A percentile compares a stretch with the other conserved stretches of the same genome.
These are phyloP conservation scores for Cryptosula pallasiana DNA, from an alignment of 2,888 invertebrate species.

Conservation along the genomic window DNA sequence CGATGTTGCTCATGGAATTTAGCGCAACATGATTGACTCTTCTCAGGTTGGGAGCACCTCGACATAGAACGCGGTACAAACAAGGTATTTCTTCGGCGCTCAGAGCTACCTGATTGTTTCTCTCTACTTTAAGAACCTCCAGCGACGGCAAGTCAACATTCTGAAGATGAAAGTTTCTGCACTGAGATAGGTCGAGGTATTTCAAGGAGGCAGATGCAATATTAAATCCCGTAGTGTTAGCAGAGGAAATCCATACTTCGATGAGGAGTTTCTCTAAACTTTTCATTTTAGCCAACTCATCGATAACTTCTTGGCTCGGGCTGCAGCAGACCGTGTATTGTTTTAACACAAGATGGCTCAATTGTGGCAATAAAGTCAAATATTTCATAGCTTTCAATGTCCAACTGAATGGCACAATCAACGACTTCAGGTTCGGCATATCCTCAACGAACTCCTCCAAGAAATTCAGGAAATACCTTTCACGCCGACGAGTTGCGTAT, in stretches of 20 bases:
- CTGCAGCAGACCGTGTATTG: conserved; percentile 45
- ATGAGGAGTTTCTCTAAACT: conserved; percentile 38
- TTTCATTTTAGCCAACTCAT: conserved; percentile 35
- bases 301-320: conserved; percentile 38
- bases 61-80: conserved; percentile 39
- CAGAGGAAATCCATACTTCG: conserved; percentile 45
- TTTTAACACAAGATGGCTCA: conserved; percentile 42
- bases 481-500: conserved; percentile 39
- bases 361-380: conserved; percentile 37
- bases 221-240: conserved; percentile 38
- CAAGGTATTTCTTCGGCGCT: conserved; percentile 41
- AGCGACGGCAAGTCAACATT: conserved; percentile 39
- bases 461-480: conserved; percentile 41
- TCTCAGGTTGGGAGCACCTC: conserved; percentile 40
- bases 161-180: conserved; percentile 45
- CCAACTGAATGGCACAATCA: conserved; percentile 51
- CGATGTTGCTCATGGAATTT: conserved; percentile 30
- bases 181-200: conserved; percentile 47
- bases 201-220: conserved; percentile 39
- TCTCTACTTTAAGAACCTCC: conserved; percentile 36
- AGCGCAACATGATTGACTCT: conserved; percentile 44
- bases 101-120: conserved; percentile 44
- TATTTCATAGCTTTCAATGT: conserved; percentile 40
- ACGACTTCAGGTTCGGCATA: conserved; percentile 38
- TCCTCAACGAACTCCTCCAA: conserved; percentile 43